Evolutionary conservation across 2,888 invertebrate species (phyloP), one percentile per base, ranked within the genome.

Genomic region (Tinea trinotella): DNA sequence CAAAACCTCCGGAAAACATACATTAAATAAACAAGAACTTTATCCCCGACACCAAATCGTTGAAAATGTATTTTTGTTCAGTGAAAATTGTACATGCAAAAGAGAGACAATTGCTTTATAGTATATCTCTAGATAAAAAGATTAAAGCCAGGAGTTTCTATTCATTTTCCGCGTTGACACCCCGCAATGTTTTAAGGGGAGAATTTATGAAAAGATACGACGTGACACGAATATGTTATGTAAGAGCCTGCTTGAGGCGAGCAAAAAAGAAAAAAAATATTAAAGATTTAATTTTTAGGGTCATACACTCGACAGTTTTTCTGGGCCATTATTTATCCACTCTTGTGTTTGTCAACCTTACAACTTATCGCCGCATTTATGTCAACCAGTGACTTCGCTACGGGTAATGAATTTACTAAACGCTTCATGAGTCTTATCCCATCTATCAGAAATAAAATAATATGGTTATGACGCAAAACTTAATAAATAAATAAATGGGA

Each of bases 191-290:
- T 72, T 70, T 66, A 69, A 70, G 67, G 67, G 68, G 66, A 59
- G 60, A 69, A 74, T 73, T 74, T 74, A 74, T 73, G 71, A 70
- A 76, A 75, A 71, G 66, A 64, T 61, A 63, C 62, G 59, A 70
- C 74, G 73, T 71, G 75, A 68, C 64, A 57, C 56, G 72, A 77
- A 74, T 77, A 62, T 67, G 61, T 65, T 63, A 65, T 61, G 61
- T 64, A 64, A 59, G 58, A 55, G 59, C 56, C 13, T 22, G 15
- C 50, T 24, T 50, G 24, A 24, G 50, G 13, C 48, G 50, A 24
- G 18, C 13, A 13, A 24, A 24, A 50, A 50, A 50, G 50, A 24
- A 19, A 19, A n/a, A 50, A 20, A 24, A 24, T 24, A 17, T 48
- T 17, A 19, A 10, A 24, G 50, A 50, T 50, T 50, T 50, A 50